Conservation (phyloP, 2,113 vertebrate species). For the Glaucidium brasilianum region DNA sequence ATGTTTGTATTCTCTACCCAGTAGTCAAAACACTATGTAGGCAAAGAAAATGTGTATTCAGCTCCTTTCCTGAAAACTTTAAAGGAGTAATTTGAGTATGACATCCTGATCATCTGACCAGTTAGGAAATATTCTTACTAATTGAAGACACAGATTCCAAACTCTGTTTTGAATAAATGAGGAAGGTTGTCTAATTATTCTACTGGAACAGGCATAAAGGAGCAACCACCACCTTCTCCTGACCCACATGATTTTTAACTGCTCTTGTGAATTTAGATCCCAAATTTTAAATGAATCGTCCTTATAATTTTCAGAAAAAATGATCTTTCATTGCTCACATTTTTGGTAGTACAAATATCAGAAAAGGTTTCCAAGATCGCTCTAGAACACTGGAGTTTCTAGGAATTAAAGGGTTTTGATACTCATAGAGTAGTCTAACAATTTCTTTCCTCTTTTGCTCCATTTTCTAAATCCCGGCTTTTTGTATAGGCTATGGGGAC, state of each 20-base stretch:
- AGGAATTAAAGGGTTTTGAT: background rate
- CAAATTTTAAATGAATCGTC: background rate
- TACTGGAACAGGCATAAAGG: background rate
- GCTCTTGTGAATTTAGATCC: background rate
- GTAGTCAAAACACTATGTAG: background rate
- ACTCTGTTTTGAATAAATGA: background rate
- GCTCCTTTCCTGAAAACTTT: background rate
- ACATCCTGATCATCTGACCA: background rate
- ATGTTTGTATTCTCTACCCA: background rate
- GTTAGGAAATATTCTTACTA: background rate
- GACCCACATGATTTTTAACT: background rate
- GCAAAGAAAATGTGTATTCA: background rate
- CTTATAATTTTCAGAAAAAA: background rate
- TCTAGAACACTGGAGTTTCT: background rate
- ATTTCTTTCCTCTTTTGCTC: background rate
- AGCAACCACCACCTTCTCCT: background rate
- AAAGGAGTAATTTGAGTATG: background rate
- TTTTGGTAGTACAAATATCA: background rate
- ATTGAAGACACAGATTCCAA: background rate
- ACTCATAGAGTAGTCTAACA: background rate
- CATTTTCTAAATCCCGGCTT: background rate
- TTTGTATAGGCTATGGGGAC: background rate
- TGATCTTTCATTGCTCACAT: background rate
- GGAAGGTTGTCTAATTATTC: background rate
- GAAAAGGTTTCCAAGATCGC: background rate